Conservation (phyloP, 2,888 invertebrate genomes). For the Branchellion lobata region DNA sequence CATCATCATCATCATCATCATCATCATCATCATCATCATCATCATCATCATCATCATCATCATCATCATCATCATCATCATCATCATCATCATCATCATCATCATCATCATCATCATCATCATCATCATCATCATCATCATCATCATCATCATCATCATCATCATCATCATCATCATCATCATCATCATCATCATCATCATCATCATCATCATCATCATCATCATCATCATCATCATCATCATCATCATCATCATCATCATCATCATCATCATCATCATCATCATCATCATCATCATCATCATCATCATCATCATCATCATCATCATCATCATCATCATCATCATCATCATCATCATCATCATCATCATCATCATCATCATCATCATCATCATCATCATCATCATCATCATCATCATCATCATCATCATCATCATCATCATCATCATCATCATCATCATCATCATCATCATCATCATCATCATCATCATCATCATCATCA, state of each 20-base stretch:
- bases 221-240: slow-evolving; percentile 39
- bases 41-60: slow-evolving; percentile 39
- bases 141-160: slow-evolving; percentile 31
- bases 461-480: slow-evolving; percentile 39
- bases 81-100: slow-evolving; percentile 31
- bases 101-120: slow-evolving; percentile 39
- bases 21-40: slow-evolving; percentile 31
- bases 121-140: slow-evolving; percentile 33
- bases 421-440: slow-evolving; percentile 33
- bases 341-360: slow-evolving; percentile 39
- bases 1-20: slow-evolving; percentile 33
- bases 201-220: slow-evolving; percentile 31
- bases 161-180: slow-evolving; percentile 39
- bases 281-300: slow-evolving; percentile 39
- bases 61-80: slow-evolving; percentile 33
- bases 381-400: slow-evolving; percentile 31
- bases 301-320: slow-evolving; percentile 33
- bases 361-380: slow-evolving; percentile 33
- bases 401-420: slow-evolving; percentile 39
- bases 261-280: slow-evolving; percentile 31
- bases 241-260: slow-evolving; percentile 33
- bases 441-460: slow-evolving; percentile 31
- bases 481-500: slow-evolving; percentile 33
- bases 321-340: slow-evolving; percentile 31
- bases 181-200: slow-evolving; percentile 33